These are phyloP conservation scores for Pyralis farinalis DNA, from an alignment of 2,888 invertebrate genomes.

Conservation along the genomic window DNA sequence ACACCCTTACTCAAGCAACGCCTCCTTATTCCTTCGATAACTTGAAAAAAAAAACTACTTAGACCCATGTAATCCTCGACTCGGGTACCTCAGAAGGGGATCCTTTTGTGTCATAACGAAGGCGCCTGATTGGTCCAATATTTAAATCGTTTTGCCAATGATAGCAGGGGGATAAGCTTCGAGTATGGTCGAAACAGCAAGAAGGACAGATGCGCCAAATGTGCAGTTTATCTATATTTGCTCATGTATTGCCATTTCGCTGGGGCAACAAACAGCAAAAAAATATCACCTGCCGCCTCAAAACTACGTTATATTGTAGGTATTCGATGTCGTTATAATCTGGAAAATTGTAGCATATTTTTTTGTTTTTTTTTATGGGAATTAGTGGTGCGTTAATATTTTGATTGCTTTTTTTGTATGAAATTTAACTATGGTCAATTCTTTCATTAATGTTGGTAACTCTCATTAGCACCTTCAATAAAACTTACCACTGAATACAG, in stretches of 20 bases:
- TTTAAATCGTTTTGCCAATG: conserved; percentile 44
- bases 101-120: conserved; percentile 35
- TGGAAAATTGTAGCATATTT: no score
- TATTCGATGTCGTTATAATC: no score
- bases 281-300: conserved; percentile 42
- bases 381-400: no score
- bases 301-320: not conserved
- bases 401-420: no score
- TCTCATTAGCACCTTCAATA: no score
- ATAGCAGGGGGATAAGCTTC: conserved; percentile 45
- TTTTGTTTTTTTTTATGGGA: no score
- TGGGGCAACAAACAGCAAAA: conserved; percentile 29
- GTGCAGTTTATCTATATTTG: conserved; percentile 50
- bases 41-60: conserved; percentile 11
- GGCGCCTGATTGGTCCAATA: conserved; percentile 48
- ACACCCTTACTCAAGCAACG: conserved; percentile 17
- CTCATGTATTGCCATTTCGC: conserved; percentile 34
- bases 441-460: no score
- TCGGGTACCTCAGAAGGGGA: conserved; percentile 41
- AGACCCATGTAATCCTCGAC: conserved; percentile 17
- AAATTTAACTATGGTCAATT: no score
- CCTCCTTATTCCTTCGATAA: conserved; percentile 12
- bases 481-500: no score
- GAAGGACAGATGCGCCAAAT: conserved; percentile 59
- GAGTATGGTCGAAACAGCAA: conserved; percentile 22